Evolutionary conservation across 2,888 invertebrate species (phyloP).

Genomic region (Dyspetes luteomarginatus): DNA sequence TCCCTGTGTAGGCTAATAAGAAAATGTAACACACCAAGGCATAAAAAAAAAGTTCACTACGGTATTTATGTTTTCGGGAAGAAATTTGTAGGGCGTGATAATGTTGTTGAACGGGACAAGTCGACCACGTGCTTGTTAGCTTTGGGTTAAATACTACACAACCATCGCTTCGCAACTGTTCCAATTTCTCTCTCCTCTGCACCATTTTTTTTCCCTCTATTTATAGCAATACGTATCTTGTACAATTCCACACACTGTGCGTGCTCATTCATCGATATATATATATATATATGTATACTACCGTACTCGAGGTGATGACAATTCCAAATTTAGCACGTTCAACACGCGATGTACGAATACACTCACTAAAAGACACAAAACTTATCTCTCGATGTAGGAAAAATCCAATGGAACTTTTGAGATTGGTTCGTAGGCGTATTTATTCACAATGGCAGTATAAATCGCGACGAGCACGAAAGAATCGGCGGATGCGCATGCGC

Average conservation of each 20-base stretch:
- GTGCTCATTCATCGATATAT: not conserved
- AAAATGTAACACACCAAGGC: too few relatives aligned
- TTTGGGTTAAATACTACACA: slow-evolving; percentile 26
- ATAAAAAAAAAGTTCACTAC: not conserved
- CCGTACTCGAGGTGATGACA: slow-evolving; percentile 30
- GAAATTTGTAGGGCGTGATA: slow-evolving; percentile 23
- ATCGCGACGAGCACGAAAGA: not conserved
- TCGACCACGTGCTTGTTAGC: slow-evolving; percentile 41
- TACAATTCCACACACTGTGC: slow-evolving; percentile 2
- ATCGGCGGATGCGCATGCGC: not conserved
- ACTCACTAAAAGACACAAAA: not conserved
- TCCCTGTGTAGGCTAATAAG: too few relatives aligned
- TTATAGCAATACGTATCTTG: slow-evolving; percentile 26
- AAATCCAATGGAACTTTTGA: not conserved
- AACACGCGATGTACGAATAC: not conserved
- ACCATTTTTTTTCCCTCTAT: slow-evolving; percentile 27
- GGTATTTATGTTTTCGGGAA: not conserved
- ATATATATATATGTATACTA: not conserved
- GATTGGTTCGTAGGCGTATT: too few relatives aligned
- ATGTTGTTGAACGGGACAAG: slow-evolving; percentile 12
- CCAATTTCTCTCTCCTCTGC: slow-evolving; percentile 39
- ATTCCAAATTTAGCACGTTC: not conserved
- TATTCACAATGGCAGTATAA: too few relatives aligned
- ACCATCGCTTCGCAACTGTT: slow-evolving; percentile 53
- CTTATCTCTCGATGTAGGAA: not conserved